Evolutionary conservation across 2,113 vertebrate species (phyloP).

Genomic region (Hippocampus guttulatus): DNA sequence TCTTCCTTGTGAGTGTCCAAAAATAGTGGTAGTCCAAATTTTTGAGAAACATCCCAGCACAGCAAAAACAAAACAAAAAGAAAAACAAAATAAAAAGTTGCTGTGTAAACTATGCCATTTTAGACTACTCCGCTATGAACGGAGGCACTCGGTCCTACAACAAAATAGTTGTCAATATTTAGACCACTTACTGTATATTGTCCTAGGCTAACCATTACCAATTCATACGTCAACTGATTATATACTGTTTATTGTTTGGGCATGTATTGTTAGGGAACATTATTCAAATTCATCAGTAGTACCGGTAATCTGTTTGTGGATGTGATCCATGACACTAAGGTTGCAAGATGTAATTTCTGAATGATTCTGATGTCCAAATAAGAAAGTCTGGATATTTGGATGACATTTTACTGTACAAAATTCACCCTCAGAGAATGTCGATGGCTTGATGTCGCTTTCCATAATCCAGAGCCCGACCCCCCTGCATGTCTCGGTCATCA

Average conservation of each 20-base stretch:
- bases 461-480: slow-evolving; percentile 83
- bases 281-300: slow-evolving; percentile 46
- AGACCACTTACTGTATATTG: slow-evolving; percentile 18
- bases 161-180: slow-evolving; percentile 37
- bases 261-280: slow-evolving; percentile 28
- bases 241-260: slow-evolving; percentile 20
- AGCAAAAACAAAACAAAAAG: slow-evolving; percentile 33
- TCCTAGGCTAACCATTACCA: slow-evolving; percentile 34
- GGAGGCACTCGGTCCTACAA: slow-evolving; percentile 30
- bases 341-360: slow-evolving; percentile 31
- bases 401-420: slow-evolving; percentile 14
- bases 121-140: slow-evolving; percentile 10
- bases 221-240: slow-evolving; percentile 46
- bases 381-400: slow-evolving; percentile 30
- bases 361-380: slow-evolving; percentile 36
- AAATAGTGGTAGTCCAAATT: slow-evolving; percentile 32
- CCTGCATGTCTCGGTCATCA: slow-evolving; percentile 89
- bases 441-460: slow-evolving; percentile 82
- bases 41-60: slow-evolving; percentile 32
- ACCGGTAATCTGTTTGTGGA: slow-evolving; percentile 39
- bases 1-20: slow-evolving; percentile 30
- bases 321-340: slow-evolving; percentile 44
- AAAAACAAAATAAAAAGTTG: slow-evolving; percentile 26
- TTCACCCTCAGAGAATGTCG: slow-evolving; percentile 79
- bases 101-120: slow-evolving; percentile 7